Evolutionary conservation across 2,113 vertebrate species (phyloP).

Genomic region (Heliornis fulica): DNA sequence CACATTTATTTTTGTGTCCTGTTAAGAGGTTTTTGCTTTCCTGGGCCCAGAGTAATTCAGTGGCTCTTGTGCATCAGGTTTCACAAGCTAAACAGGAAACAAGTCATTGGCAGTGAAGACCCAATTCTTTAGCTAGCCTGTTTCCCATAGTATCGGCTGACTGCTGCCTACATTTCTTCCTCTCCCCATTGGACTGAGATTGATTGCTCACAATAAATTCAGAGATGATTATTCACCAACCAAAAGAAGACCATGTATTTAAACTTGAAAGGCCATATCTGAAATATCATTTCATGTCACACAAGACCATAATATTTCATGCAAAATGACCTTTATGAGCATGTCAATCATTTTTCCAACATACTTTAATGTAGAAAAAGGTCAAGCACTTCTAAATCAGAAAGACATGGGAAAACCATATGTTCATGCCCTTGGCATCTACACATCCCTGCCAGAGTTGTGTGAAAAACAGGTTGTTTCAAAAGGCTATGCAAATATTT

Average conservation of each 20-base stretch:
- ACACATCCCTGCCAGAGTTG: not conserved
- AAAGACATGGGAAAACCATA: not conserved
- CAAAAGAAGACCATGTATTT: not conserved
- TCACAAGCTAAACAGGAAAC: constrained; percentile 46
- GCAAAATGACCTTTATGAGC: not conserved
- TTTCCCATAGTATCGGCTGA: constrained; percentile 34
- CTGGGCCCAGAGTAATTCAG: not conserved
- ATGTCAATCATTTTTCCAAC: not conserved
- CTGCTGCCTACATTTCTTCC: not conserved
- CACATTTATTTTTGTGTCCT: not conserved
- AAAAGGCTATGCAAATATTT: not conserved
- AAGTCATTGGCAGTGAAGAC: constrained; percentile 34
- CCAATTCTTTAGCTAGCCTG: constrained; percentile 30
- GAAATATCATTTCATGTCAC: constrained; percentile 16
- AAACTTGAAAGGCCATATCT: not conserved
- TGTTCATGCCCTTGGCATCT: not conserved
- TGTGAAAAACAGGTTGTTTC: not conserved
- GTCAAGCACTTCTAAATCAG: not conserved
- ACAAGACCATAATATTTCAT: not conserved
- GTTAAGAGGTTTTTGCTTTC: not conserved
- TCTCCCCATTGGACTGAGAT: constrained; percentile 11
- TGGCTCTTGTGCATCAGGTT: constrained; percentile 32
- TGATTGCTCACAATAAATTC: constrained; percentile 33
- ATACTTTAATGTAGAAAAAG: not conserved
- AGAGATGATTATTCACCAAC: constrained; percentile 51